phyloP scores from a whole-genome alignment of 2,113 vertebrate species.

The Dunckerocampus dactyliophorus region DNA sequence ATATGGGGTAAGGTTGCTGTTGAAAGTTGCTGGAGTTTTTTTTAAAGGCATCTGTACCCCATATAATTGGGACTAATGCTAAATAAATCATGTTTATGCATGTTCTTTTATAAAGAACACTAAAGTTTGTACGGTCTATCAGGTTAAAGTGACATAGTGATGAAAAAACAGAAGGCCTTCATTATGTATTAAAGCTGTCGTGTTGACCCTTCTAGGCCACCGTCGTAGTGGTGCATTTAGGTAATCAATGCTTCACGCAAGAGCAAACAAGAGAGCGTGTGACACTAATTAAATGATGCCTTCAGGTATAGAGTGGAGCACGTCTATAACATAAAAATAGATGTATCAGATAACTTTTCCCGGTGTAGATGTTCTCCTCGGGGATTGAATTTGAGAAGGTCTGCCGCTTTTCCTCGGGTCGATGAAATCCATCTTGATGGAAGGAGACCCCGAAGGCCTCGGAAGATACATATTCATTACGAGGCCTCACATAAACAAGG shows the following conservation, averaged over 20 bases:
- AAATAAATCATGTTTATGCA: too few relatives aligned
- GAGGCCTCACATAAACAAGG: conserved; percentile 7
- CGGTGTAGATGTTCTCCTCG: conserved; percentile 30
- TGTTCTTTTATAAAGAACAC: too few relatives aligned
- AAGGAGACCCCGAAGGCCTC: conserved; percentile 26
- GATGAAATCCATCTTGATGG: conserved; percentile 59
- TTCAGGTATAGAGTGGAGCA: conserved; percentile 37
- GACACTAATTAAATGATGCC: conserved; percentile 42
- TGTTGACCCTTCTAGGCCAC: background rate
- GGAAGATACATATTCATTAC: conserved; percentile 37
- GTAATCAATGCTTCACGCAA: conserved; percentile 27
- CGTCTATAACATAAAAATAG: conserved; percentile 18
- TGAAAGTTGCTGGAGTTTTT: too few relatives aligned
- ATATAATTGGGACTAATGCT: background rate
- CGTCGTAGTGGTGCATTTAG: background rate
- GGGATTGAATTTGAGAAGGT: conserved; percentile 54
- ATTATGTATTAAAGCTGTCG: background rate
- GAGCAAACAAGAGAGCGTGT: conserved; percentile 17
- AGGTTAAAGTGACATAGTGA: too few relatives aligned
- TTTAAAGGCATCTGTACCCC: background rate
- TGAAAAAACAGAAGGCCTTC: too few relatives aligned
- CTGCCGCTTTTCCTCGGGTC: conserved; percentile 36
- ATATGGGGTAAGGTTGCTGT: too few relatives aligned
- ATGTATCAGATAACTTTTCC: conserved; percentile 22
- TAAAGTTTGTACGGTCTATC: too few relatives aligned